These are phyloP conservation scores for Camptogramma bilineatum DNA, from an alignment of 2,888 invertebrate genomes.

Conservation along the genomic window DNA sequence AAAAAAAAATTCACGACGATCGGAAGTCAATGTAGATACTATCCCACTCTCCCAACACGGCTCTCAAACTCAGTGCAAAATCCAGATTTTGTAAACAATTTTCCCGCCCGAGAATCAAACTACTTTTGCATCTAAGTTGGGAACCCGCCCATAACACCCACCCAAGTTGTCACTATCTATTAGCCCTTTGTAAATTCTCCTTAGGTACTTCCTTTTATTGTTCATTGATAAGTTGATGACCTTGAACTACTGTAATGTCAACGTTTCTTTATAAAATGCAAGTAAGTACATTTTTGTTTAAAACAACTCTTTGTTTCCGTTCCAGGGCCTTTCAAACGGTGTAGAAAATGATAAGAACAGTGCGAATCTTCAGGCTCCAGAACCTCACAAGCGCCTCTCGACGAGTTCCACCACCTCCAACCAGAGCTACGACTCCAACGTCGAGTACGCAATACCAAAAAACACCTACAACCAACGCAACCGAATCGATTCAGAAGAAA, in stretches of 20 bases:
- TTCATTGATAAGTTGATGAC: too few species aligned
- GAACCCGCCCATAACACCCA: too few species aligned
- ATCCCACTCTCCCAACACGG: too few species aligned
- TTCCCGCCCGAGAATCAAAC: too few species aligned
- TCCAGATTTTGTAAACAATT: too few species aligned
- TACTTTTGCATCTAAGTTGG: too few species aligned
- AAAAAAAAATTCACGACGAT: too few species aligned
- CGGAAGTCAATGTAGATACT: too few species aligned
- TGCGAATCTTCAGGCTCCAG: slow-evolving; percentile 67
- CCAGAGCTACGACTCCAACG: slow-evolving; percentile 78
- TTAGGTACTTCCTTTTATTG: too few species aligned
- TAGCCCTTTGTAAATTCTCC: too few species aligned
- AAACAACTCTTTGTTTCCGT: not conserved
- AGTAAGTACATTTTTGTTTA: not conserved
- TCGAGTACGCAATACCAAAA: slow-evolving; percentile 75
- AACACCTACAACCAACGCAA: slow-evolving; percentile 67
- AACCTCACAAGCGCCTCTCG: slow-evolving; percentile 75
- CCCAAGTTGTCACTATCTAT: too few species aligned
- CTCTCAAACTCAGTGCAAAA: too few species aligned
- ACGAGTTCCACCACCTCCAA: slow-evolving; percentile 78
- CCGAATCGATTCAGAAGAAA: slow-evolving; percentile 53
- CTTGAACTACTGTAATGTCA: not conserved
- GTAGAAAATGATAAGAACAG: slow-evolving; percentile 80
- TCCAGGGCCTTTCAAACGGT: slow-evolving; percentile 80
- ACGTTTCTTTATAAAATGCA: not conserved